Base-by-base conservation (phyloP, 2,888 invertebrate species). In the Cheilosia scutellata region DNA sequence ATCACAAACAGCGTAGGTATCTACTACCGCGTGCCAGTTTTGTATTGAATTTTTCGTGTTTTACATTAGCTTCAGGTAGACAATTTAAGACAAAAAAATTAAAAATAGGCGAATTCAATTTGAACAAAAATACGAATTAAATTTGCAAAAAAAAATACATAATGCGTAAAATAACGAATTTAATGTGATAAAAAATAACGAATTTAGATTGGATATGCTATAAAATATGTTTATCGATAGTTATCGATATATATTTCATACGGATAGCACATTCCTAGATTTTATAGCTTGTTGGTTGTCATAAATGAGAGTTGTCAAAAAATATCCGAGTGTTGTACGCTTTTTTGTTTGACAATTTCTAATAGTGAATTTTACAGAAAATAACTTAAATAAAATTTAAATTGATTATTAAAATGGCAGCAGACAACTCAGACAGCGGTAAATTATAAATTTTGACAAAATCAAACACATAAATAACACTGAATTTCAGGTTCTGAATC, bases 401-500 rank as follows among this genome's bases (percentile, higher is more conserved):
- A 29, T 47, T 7, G 1, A 6, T 13, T 11, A 11, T 16, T n/a
- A 37, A 62, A 71, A 84, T 84, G 84, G 33, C 65, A 44, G 70
- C 58, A 55, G 71, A 80, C 44, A 80, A 75, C n/a, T 80, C 84
- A 13, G 84, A 84, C 58, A 84, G 84, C 42, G 80, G 80, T 84
- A 80, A 25, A 29, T 0, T 20, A n/a, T 4, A 3, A 16, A 33
- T 11, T 3, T 5, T 29, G 0, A 13, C 0, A 53, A n/a, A 16
- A 13, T 13, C 1, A 40, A 25, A 37, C 2, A 5, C 4, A 13
- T 51, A 0, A 51, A 20, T 44, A 25, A 33, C n/a, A 6, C 84
- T 29, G 63, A 11, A 25, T 83, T 37, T 65, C 79, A 89, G 92
- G 91, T 57, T 91, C 92, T 2, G 91, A 89, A n/a, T 91, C 92